Percentiles rank a stretch among this genome's conserved stretches.
phyloP scores from a whole-genome alignment of 2,797 vertebrate species.

The Vultur gryphus region DNA sequence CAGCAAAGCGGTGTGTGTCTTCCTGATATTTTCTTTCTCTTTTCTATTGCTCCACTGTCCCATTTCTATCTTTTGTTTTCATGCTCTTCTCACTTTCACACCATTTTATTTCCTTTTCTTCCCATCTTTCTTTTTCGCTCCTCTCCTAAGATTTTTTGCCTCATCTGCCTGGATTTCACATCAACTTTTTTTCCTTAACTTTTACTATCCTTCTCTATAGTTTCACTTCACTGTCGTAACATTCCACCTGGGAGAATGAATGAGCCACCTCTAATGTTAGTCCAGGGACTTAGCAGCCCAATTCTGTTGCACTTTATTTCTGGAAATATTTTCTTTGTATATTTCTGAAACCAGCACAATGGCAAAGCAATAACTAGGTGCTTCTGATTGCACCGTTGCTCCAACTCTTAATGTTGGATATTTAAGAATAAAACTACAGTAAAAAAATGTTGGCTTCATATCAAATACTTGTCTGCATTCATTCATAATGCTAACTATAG shows the following conservation, averaged over 20 bases:
- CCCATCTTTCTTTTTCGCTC: background rate
- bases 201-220: background rate
- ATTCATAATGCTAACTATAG: slow-evolving; percentile 58
- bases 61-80: background rate
- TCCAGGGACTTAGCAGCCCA: background rate
- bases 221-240: background rate
- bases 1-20: background rate
- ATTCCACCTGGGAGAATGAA: background rate
- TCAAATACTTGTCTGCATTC: slow-evolving; percentile 62
- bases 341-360: background rate
- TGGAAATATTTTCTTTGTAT: background rate
- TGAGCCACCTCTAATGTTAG: background rate
- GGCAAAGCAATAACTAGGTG: background rate
- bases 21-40: background rate
- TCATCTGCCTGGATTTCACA: background rate
- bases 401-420: slow-evolving; percentile 12
- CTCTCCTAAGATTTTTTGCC: background rate
- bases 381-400: background rate
- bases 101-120: background rate
- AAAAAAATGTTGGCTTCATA: slow-evolving; percentile 64
- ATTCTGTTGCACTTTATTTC: background rate
- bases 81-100: background rate
- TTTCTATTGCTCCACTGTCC: background rate
- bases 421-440: slow-evolving; percentile 61
- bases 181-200: background rate